Evolutionary conservation across 2,888 invertebrate species (phyloP).

Genomic region (Nymphalis polychloros): DNA sequence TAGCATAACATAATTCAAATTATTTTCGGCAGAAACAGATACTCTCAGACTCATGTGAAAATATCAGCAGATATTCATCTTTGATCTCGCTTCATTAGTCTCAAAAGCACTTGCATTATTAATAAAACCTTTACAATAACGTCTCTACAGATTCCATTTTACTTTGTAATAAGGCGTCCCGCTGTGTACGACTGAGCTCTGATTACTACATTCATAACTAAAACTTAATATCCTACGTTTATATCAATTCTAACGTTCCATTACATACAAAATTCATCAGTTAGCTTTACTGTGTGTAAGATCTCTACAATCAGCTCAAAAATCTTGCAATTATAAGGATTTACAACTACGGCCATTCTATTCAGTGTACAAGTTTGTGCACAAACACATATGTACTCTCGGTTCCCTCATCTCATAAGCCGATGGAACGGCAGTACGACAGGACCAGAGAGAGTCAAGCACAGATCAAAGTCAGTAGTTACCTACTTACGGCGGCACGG

Average conservation of each 20-base stretch:
- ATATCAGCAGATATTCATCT: conserved; percentile 5
- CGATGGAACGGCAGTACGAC: too few relatives aligned
- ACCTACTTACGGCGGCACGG: too few relatives aligned
- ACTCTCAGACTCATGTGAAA: neutral
- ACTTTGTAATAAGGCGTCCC: conserved; percentile 35
- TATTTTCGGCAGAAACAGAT: neutral
- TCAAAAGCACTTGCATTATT: conserved; percentile 20
- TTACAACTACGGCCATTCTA: neutral
- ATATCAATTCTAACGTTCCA: conserved; percentile 14
- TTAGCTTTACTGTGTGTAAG: neutral
- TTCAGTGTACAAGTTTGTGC: too few relatives aligned
- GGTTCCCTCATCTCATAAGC: too few relatives aligned
- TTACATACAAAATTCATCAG: conserved; percentile 11
- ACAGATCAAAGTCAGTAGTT: too few relatives aligned
- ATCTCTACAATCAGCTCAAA: too few relatives aligned
- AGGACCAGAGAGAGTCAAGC: too few relatives aligned
- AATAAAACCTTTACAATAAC: conserved; percentile 13
- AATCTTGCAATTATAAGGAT: neutral
- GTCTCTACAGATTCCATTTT: conserved; percentile 21
- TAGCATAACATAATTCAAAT: neutral
- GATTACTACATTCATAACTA: conserved; percentile 27
- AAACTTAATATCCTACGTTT: conserved; percentile 13
- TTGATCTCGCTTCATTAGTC: conserved; percentile 22
- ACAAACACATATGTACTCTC: too few relatives aligned
- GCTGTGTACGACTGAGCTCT: conserved; percentile 28